Conservation (phyloP, 2,888 invertebrate genomes). For the Anagyrus pseudococci region DNA sequence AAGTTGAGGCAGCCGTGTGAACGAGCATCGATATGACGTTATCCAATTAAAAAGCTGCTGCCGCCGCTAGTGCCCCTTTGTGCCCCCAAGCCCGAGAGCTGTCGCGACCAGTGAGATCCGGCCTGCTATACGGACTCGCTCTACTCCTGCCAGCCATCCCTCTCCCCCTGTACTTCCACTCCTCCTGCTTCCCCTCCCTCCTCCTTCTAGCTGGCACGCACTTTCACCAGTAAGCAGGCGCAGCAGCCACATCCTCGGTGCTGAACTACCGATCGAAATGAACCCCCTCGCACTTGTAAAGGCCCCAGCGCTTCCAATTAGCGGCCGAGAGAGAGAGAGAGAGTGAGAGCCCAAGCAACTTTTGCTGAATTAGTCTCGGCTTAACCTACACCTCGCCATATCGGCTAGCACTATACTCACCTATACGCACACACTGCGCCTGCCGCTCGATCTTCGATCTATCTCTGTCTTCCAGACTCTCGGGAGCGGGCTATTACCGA, state of each 20-base stretch:
- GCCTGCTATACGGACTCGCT: no score
- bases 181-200: slow-evolving; percentile 20
- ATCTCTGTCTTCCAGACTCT: neutral
- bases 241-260: slow-evolving; percentile 49
- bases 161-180: no score
- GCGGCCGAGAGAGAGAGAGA: slow-evolving; percentile 31
- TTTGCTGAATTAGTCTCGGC: slow-evolving; percentile 44
- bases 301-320: slow-evolving; percentile 49
- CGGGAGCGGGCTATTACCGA: slow-evolving; percentile 8
- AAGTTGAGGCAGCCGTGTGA: slow-evolving; percentile 54
- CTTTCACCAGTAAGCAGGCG: slow-evolving; percentile 15
- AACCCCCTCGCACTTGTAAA: slow-evolving; percentile 43
- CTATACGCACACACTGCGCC: neutral
- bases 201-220: slow-evolving; percentile 1
- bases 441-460: slow-evolving; percentile 2
- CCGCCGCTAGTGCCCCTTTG: no score
- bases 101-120: slow-evolving; percentile 46
- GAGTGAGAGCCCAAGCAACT: slow-evolving; percentile 44
- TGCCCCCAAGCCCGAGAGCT: slow-evolving; percentile 48
- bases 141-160: no score
- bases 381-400: slow-evolving; percentile 32
- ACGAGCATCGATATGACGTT: slow-evolving; percentile 54
- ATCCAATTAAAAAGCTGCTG: slow-evolving; percentile 59
- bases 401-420: neutral
- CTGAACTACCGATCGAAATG: no score